These are phyloP conservation scores for Heteromurus nitidus DNA, from an alignment of 2,888 invertebrate genomes.

Conservation along the genomic window DNA sequence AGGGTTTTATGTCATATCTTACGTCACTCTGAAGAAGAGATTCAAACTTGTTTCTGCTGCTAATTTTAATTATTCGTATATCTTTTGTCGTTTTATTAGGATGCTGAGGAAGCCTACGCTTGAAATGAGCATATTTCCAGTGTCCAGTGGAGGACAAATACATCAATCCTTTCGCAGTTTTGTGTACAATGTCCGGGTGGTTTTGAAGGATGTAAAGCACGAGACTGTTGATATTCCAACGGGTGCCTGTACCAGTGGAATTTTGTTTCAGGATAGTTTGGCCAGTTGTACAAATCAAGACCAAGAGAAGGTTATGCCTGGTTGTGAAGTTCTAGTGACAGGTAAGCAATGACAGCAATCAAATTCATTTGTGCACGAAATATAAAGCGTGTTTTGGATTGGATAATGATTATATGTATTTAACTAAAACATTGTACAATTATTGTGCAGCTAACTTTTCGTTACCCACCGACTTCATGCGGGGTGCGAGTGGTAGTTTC, in stretches of 20 bases:
- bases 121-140: neutral
- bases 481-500: conserved; percentile 12
- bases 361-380: neutral
- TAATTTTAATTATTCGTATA: neutral
- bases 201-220: conserved; percentile 14
- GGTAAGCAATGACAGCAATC: conserved; percentile 21
- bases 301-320: conserved; percentile 27
- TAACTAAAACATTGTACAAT: neutral
- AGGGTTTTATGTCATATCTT: too few relatives aligned
- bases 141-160: neutral
- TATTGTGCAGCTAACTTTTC: too few relatives aligned
- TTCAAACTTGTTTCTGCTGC: too few relatives aligned
- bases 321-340: conserved; percentile 49
- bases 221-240: neutral
- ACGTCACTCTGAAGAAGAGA: too few relatives aligned
- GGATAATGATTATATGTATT: neutral
- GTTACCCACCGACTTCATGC: too few relatives aligned
- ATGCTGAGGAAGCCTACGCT: conserved; percentile 18
- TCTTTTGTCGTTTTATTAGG: too few relatives aligned
- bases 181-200: conserved; percentile 4
- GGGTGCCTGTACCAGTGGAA: neutral
- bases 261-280: conserved; percentile 24
- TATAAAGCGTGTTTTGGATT: neutral
- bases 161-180: conserved; percentile 5
- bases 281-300: neutral